Evolutionary conservation across 2,888 invertebrate genomes (phyloP).

Genomic region (Lymantria monacha): DNA sequence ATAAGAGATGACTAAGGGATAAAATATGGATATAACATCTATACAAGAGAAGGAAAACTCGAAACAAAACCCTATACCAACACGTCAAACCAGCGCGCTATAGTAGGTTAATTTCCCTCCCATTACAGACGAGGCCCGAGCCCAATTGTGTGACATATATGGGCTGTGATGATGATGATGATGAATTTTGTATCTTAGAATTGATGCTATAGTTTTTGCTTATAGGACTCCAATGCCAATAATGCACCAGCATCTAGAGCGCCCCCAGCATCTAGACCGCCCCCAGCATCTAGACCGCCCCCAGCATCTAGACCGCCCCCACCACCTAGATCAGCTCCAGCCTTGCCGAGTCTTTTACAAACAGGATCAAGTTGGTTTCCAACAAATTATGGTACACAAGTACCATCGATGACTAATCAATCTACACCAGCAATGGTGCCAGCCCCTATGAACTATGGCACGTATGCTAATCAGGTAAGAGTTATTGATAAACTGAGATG

Average conservation of each 20-base stretch:
- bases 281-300: background rate
- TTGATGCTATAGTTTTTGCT: background rate
- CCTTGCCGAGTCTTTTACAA: too few relatives aligned
- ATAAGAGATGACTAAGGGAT: too few relatives aligned
- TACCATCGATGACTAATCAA: background rate
- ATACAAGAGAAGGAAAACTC: too few relatives aligned
- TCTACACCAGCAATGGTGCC: background rate
- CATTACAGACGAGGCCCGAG: too few relatives aligned
- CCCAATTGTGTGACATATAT: too few relatives aligned
- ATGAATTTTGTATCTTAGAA: too few relatives aligned
- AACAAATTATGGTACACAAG: background rate
- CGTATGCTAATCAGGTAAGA: conserved; percentile 5
- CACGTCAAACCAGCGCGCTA: too few relatives aligned
- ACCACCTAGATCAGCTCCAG: background rate
- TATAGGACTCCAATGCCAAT: background rate
- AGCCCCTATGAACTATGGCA: background rate
- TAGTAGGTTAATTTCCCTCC: too few relatives aligned
- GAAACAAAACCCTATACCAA: too few relatives aligned
- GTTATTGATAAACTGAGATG: background rate
- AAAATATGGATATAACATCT: too few relatives aligned
- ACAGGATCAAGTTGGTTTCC: background rate
- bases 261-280: background rate
- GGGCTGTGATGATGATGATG: too few relatives aligned
- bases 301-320: background rate
- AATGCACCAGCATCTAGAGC: background rate